Evolutionary conservation across 2,113 vertebrate species (phyloP).

Genomic region (Toxotes chatareus): DNA sequence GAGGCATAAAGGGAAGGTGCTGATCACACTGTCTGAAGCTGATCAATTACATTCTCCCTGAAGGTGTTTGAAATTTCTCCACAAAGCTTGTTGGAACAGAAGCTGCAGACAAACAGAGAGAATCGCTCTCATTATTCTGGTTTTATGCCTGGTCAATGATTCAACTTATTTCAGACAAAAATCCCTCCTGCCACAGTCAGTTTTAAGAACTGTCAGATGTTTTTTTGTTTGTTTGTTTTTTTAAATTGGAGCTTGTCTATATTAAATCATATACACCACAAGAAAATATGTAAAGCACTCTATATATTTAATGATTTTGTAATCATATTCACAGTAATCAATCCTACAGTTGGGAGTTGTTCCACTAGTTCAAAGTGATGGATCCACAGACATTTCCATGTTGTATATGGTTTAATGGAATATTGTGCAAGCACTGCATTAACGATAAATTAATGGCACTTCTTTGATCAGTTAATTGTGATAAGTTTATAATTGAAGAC

Average conservation of each 20-base stretch:
- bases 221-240: neutral
- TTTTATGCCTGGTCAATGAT: conserved; percentile 10
- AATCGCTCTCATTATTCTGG: neutral
- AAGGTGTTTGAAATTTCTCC: conserved; percentile 21
- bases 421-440: neutral
- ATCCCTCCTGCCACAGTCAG: neutral
- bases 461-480: conserved; percentile 4
- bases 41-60: conserved; percentile 10
- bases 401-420: neutral
- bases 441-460: neutral
- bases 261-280: neutral
- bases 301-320: no score
- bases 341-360: neutral
- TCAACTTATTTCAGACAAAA: neutral
- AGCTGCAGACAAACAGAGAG: neutral
- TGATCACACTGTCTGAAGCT: conserved; percentile 18
- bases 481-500: conserved; percentile 1
- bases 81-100: conserved; percentile 3
- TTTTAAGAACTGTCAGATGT: neutral
- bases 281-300: neutral
- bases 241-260: neutral
- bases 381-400: neutral
- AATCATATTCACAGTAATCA: neutral
- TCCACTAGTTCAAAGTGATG: neutral
- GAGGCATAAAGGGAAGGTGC: neutral